Evolutionary conservation across 2,888 invertebrate genomes (phyloP).

Genomic region (Tipula unca): DNA sequence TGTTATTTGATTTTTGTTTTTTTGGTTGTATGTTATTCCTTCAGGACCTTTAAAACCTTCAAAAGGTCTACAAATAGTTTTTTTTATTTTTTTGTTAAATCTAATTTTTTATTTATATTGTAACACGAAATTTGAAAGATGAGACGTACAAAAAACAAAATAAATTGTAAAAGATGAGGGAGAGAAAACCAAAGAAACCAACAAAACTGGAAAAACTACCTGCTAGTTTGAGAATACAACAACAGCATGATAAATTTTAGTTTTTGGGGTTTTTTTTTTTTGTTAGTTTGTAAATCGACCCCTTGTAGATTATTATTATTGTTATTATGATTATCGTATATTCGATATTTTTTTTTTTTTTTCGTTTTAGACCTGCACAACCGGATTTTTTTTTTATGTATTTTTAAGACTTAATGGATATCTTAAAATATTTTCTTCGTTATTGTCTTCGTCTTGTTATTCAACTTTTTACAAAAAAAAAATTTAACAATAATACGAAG

Average conservation of each 20-base stretch:
- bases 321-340: neutral
- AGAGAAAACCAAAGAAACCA: neutral
- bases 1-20: neutral
- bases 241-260: neutral
- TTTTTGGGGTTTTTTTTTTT: neutral
- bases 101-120: neutral
- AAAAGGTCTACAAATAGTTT: neutral
- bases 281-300: conserved; percentile 3
- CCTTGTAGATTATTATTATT: conserved; percentile 14
- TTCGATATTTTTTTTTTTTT: neutral
- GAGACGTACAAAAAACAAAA: neutral
- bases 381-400: neutral
- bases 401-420: neutral
- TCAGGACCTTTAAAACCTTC: neutral
- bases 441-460: neutral
- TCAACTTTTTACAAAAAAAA: neutral
- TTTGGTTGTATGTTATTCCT: neutral
- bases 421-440: neutral
- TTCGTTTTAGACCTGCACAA: neutral
- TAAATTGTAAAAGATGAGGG: neutral
- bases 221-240: neutral
- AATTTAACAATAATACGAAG: neutral
- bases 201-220: neutral
- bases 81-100: neutral
- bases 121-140: neutral